Conservation (phyloP, 2,113 vertebrate species). For the Labeo rohita region DNA sequence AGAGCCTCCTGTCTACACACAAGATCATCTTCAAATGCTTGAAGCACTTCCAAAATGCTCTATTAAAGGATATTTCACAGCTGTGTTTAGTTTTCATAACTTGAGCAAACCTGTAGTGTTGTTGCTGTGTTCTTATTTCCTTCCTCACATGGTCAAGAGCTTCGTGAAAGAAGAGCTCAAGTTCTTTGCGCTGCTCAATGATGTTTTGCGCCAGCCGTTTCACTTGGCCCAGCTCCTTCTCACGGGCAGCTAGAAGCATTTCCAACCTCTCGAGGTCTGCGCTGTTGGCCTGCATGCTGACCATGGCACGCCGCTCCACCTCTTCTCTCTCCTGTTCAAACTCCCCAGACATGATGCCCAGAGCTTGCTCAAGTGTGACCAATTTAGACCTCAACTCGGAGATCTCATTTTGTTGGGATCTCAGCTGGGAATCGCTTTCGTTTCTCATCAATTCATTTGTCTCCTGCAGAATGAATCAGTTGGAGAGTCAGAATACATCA, state of each 20-base stretch:
- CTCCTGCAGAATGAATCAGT: slow-evolving; percentile 69
- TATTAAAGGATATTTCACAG: background rate
- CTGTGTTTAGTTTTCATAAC: background rate
- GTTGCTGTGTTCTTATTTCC: slow-evolving; percentile 75
- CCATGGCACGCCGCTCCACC: slow-evolving; percentile 57
- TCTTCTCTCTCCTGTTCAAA: slow-evolving; percentile 65
- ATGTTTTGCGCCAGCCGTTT: slow-evolving; percentile 80
- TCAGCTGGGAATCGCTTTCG: slow-evolving; percentile 76
- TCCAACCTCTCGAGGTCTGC: slow-evolving; percentile 79
- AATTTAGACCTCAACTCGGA: slow-evolving; percentile 72
- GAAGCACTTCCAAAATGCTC: background rate
- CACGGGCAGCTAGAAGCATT: slow-evolving; percentile 77
- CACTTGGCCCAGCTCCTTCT: slow-evolving; percentile 79
- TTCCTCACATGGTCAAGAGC: slow-evolving; percentile 81
- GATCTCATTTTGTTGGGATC: slow-evolving; percentile 73
- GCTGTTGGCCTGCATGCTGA: slow-evolving; percentile 66
- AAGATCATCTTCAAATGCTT: background rate
- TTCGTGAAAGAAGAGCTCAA: slow-evolving; percentile 85
- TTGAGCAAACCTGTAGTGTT: slow-evolving; percentile 68
- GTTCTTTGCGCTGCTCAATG: slow-evolving; percentile 80
- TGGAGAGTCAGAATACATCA: background rate
- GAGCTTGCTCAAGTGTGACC: slow-evolving; percentile 72
- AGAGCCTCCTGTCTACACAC: slow-evolving; percentile 72
- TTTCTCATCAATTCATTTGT: slow-evolving; percentile 74
- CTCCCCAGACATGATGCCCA: slow-evolving; percentile 65